Evolutionary conservation across 2,888 invertebrate species (phyloP).

Genomic region (Tortricodes alternella): DNA sequence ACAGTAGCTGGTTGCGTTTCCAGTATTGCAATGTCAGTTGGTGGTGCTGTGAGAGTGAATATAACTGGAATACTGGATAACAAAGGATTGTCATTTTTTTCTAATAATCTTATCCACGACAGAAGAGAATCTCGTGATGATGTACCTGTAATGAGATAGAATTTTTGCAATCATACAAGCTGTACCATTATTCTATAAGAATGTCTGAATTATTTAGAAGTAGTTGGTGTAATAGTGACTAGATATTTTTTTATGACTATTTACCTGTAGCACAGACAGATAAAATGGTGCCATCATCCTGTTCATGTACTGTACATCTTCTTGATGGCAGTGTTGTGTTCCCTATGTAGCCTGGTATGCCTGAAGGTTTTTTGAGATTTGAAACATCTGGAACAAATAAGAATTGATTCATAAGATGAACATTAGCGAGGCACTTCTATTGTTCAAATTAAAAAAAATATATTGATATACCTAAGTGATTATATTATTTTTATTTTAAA

Average conservation of each 20-base stretch:
- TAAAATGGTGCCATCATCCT: slow-evolving; percentile 94
- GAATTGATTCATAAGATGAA: neutral
- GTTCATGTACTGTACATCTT: slow-evolving; percentile 91
- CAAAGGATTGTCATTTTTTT: slow-evolving; percentile 88
- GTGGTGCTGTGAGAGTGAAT: slow-evolving; percentile 89
- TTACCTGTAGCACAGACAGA: slow-evolving; percentile 92
- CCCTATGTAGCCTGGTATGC: slow-evolving; percentile 74
- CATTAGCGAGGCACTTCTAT: too few relatives aligned
- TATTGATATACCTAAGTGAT: too few relatives aligned
- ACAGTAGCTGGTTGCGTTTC: slow-evolving; percentile 56
- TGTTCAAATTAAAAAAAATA: too few relatives aligned
- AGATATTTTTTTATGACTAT: too few relatives aligned
- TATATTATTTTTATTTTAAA: neutral
- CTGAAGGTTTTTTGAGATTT: slow-evolving; percentile 83
- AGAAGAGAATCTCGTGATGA: slow-evolving; percentile 94
- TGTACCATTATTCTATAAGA: too few relatives aligned
- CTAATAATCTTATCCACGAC: slow-evolving; percentile 94
- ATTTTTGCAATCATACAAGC: neutral
- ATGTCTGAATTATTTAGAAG: too few relatives aligned
- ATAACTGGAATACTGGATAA: slow-evolving; percentile 91
- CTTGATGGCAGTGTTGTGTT: slow-evolving; percentile 70
- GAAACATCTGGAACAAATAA: slow-evolving; percentile 85
- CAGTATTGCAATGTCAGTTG: slow-evolving; percentile 64
- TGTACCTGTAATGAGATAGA: slow-evolving; percentile 82
- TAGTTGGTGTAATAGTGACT: too few relatives aligned